These are phyloP conservation scores for Mionectes olivaceus DNA, from an alignment of 2,797 vertebrate genomes.

Conservation along the genomic window DNA sequence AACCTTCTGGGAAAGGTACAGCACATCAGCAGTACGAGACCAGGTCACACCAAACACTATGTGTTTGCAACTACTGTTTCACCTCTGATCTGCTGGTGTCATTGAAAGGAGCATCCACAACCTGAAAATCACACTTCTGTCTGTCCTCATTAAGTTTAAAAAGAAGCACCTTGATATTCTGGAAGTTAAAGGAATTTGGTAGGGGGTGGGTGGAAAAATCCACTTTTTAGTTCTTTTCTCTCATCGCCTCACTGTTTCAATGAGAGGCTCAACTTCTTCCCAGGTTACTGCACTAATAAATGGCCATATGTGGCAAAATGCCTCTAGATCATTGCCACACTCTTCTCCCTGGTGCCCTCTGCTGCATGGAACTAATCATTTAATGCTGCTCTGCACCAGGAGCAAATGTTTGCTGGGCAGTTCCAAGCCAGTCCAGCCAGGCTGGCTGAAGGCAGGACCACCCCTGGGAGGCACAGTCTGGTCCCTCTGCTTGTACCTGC, in stretches of 20 bases:
- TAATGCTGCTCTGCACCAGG: not conserved
- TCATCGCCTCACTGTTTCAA: not conserved
- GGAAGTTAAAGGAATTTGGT: not conserved
- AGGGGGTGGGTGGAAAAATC: not conserved
- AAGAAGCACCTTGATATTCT: not conserved
- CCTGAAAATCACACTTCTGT: not conserved
- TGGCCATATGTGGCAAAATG: fast-evolving
- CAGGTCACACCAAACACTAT: not conserved
- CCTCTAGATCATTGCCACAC: fast-evolving
- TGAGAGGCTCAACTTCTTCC: not conserved
- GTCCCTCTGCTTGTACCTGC: not conserved
- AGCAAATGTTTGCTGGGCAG: not conserved
- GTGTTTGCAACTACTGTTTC: not conserved
- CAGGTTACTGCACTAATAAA: not conserved
- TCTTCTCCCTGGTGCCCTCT: not conserved
- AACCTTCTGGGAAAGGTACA: not conserved
- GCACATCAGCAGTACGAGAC: fast-evolving
- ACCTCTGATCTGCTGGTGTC: not conserved
- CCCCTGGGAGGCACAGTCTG: no score
- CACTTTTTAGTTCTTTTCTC: not conserved
- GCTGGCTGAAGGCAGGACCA: not conserved
- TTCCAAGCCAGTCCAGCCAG: not conserved
- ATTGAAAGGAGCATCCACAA: not conserved
- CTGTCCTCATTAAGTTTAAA: not conserved
- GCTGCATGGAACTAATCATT: not conserved